A percentile compares a stretch with the other conserved stretches of the same genome.
Evolutionary conservation across 2,797 vertebrate genomes (phyloP).

Genomic region (Amblyopsis hoosieri): DNA sequence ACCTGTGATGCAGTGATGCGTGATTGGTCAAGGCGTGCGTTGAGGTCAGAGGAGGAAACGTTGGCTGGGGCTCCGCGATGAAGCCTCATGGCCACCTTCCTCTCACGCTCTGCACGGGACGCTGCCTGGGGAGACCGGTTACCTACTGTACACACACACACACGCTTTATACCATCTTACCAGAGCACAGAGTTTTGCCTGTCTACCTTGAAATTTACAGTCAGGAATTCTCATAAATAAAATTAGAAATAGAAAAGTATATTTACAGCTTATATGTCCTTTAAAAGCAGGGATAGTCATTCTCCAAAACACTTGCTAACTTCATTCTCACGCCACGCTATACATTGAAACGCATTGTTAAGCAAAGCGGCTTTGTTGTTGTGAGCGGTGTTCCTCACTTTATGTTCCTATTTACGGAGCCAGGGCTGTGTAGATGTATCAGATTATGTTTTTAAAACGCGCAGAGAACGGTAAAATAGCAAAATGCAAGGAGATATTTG

Average conservation of each 20-base stretch:
- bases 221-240: neutral
- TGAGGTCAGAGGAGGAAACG: slow-evolving; percentile 93
- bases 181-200: neutral
- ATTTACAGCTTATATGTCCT: neutral
- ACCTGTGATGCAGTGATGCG: slow-evolving; percentile 96
- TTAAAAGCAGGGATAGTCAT: no score
- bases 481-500: no score
- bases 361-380: no score
- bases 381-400: no score
- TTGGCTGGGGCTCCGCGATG: slow-evolving; percentile 95
- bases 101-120: slow-evolving; percentile 92
- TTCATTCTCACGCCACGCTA: no score
- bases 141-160: slow-evolving; percentile 66
- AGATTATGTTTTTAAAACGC: no score
- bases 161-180: neutral
- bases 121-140: slow-evolving; percentile 93
- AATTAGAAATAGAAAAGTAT: neutral
- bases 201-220: neutral
- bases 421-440: no score
- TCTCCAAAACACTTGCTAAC: no score
- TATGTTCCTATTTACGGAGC: no score
- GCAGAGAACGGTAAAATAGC: no score
- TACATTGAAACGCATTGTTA: no score
- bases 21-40: slow-evolving; percentile 91
- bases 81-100: slow-evolving; percentile 96